A percentile compares a stretch with the other conserved stretches of the same genome.
These are phyloP conservation scores for Callipepla squamata DNA, from an alignment of 2,113 vertebrate genomes.

Conservation along the genomic window DNA sequence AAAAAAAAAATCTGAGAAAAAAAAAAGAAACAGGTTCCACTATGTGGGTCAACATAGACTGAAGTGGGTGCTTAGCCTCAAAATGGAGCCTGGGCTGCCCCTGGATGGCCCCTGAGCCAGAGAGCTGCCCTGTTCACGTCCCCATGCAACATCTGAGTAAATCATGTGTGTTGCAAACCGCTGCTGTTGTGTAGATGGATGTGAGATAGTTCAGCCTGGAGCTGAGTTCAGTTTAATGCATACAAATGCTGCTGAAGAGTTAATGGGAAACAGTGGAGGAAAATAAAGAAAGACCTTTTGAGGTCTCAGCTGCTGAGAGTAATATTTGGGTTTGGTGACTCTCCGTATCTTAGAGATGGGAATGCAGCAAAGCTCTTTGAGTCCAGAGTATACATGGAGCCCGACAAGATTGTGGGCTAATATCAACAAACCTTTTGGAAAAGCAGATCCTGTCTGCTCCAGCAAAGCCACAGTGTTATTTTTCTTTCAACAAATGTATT, in stretches of 20 bases:
- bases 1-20: no score
- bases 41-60: fast-evolving
- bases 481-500: conserved; percentile 71
- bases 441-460: conserved; percentile 65
- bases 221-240: background rate
- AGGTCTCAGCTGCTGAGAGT: conserved; percentile 64
- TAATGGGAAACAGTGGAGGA: conserved; percentile 58
- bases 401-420: conserved; percentile 61
- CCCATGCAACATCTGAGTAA: background rate
- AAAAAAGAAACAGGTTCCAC: background rate
- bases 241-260: conserved; percentile 6
- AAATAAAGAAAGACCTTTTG: conserved; percentile 52
- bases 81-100: background rate
- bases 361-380: conserved; percentile 67
- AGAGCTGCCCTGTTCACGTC: background rate
- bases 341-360: conserved; percentile 66
- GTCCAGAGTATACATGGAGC: conserved; percentile 65
- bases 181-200: conserved; percentile 21
- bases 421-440: conserved; percentile 73
- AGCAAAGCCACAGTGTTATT: conserved; percentile 62
- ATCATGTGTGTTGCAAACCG: background rate
- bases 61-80: background rate
- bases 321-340: conserved; percentile 73
- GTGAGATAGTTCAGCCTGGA: conserved; percentile 37
- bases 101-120: background rate